A percentile compares a stretch with the other conserved stretches of the same genome.
phyloP scores from a whole-genome alignment of 2,888 invertebrate genomes.

The Sinodicranocentrus sp. region DNA sequence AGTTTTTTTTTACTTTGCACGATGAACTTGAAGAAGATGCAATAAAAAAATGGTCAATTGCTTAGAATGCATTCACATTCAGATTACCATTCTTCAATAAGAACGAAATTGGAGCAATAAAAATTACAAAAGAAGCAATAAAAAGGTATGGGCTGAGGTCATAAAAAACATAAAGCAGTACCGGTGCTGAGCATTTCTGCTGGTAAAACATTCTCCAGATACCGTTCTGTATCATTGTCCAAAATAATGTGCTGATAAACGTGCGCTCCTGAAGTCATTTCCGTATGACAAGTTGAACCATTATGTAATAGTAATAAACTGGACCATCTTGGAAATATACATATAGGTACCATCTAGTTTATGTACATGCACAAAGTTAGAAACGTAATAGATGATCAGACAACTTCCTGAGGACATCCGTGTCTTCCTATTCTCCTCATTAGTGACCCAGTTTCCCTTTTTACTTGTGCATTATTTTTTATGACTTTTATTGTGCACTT shows the following conservation, averaged over 20 bases:
- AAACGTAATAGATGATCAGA: too few relatives aligned
- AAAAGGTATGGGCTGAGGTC: constrained; percentile 53
- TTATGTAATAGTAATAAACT: background rate
- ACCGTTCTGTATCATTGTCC: constrained; percentile 32
- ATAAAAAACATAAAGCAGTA: constrained; percentile 65
- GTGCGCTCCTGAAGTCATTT: constrained; percentile 39
- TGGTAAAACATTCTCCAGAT: constrained; percentile 35
- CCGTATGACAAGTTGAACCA: constrained; percentile 48
- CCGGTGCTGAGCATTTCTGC: constrained; percentile 42
- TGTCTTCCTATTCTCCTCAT: constrained; percentile 58
- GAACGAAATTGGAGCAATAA: constrained; percentile 65
- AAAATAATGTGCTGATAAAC: constrained; percentile 10
- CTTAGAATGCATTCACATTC: constrained; percentile 21
- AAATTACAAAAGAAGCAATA: constrained; percentile 65
- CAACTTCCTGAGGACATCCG: constrained; percentile 54
- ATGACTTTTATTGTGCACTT: constrained; percentile 54
- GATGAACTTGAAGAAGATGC: background rate
- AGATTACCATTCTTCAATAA: constrained; percentile 57
- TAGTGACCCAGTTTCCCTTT: constrained; percentile 69
- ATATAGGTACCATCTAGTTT: too few relatives aligned
- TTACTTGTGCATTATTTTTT: constrained; percentile 45
- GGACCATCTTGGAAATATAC: background rate
- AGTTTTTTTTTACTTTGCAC: constrained; percentile 47
- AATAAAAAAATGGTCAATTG: constrained; percentile 30
- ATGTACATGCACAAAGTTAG: too few relatives aligned